phyloP scores from a whole-genome alignment of 30 jellyfish, hydroid and myxozoan genomes.

The Nemopilema nomurai region DNA sequence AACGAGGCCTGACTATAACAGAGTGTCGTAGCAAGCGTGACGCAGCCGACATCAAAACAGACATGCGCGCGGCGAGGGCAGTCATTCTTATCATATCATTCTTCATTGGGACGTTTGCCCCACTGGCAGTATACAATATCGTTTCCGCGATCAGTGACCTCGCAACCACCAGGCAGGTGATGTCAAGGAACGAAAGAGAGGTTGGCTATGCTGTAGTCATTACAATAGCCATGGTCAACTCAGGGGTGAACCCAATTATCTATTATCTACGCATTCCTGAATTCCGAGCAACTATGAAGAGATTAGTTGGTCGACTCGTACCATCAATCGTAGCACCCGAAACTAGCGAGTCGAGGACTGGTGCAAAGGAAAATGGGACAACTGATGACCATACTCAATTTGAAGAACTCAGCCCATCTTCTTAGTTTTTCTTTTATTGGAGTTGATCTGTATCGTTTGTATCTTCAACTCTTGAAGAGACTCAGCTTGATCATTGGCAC shows the following conservation, averaged over 20 bases:
- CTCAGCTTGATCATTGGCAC: too few relatives aligned
- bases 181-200: background rate
- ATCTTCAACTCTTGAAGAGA: too few relatives aligned
- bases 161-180: background rate
- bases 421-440: too few relatives aligned
- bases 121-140: background rate
- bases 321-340: background rate
- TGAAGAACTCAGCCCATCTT: too few relatives aligned
- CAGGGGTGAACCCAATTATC: conserved; percentile 24
- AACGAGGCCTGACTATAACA: background rate
- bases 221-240: conserved; percentile 6
- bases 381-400: background rate
- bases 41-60: conserved; percentile 4
- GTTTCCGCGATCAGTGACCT: background rate
- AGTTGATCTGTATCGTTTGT: too few relatives aligned
- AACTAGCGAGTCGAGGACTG: background rate
- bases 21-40: too few relatives aligned
- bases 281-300: conserved; percentile 6
- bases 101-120: conserved; percentile 12
- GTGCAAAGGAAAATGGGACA: background rate
- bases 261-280: conserved; percentile 35
- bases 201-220: conserved; percentile 24
- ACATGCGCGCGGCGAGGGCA: conserved; percentile 47
- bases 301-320: background rate
- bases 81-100: conserved; percentile 3